Evolutionary conservation across 1,140 invertebrate genomes (phyloP).

Genomic region (Drosophila lacteicornis): DNA sequence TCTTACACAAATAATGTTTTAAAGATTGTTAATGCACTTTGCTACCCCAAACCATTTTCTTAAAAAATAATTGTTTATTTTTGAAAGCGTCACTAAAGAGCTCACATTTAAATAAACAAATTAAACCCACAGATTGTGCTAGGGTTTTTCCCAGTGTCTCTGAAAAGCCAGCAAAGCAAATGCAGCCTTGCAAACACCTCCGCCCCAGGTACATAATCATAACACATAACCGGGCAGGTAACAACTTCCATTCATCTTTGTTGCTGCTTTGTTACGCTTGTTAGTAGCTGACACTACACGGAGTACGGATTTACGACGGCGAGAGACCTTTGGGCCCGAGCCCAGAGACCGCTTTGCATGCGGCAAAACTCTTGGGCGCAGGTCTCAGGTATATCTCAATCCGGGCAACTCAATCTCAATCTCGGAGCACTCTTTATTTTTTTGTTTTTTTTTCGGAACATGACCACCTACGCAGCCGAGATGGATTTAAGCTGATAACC

Average conservation of each 20-base stretch:
- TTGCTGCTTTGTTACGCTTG: conserved; percentile 72
- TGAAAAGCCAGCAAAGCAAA: conserved; percentile 8
- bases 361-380: conserved; percentile 5
- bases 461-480: conserved; percentile 40
- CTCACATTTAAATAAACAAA: background rate
- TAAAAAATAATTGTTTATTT: background rate
- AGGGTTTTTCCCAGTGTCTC: conserved; percentile 13
- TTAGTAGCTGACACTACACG: conserved; percentile 74
- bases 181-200: conserved; percentile 54
- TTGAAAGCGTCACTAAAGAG: no score
- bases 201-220: conserved; percentile 70
- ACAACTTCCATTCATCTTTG: conserved; percentile 72
- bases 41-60: background rate
- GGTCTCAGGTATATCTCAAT: conserved; percentile 24
- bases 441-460: conserved; percentile 33
- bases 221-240: conserved; percentile 72
- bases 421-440: conserved; percentile 51
- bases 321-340: conserved; percentile 23
- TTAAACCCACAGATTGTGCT: background rate
- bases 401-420: conserved; percentile 43
- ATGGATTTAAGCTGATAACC: conserved; percentile 47
- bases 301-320: conserved; percentile 66
- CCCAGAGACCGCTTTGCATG: conserved; percentile 14
- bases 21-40: background rate
- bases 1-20: no score